Evolutionary conservation across 1,140 invertebrate species (phyloP), one percentile per base, ranked within the genome.

Genomic region (Aphelinus certus): DNA sequence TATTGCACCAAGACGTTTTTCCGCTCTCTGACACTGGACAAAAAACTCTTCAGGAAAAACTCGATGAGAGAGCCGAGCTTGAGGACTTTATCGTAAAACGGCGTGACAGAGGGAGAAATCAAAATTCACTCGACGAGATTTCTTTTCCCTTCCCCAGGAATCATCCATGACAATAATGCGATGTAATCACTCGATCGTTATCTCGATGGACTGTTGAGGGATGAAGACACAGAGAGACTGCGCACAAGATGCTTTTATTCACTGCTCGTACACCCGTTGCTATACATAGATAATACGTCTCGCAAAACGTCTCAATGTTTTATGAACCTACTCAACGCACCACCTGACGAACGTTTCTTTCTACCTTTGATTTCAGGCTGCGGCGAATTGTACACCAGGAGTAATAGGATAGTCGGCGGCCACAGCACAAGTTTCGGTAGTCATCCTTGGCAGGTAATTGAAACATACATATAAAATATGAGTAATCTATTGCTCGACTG

Each of bases 391-490:
- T 95, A 93, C 80, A 94, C 94, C 0, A 89, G 95, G 64, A 95
- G 94, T 56, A 96, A 96, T 82, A 90, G 96, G 78, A 97, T 98
- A 76, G 96, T 98, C 1, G 96, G 96, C n/a, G 96, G 96, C 1
- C 94, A 96, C 79, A 94, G 94, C 58, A 93, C 95, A 0, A 93
- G 92, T 73, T 97, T 97, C 82, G 96, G 95, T 3, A 94, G 94
- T 56, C 95, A 97, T 89, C 96, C 96, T n/a, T 98, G 96, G 96
- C 95, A 97, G 89, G 91, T 91, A 78, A 80, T 43, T 3, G 49
- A 1, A 43, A 61, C 9, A 42, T 48, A 49, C 47, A 55, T 49
- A 49, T 47, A 47, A 58, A 42, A 48, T 47, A 49, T 26, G 26
- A 26, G 26, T 26, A 26, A 26, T 26, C 26, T 26, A 26, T 26